Evolutionary conservation across 2,113 vertebrate genomes (phyloP), one percentile per base, ranked within the genome.

Genomic region (Rhineura floridana): DNA sequence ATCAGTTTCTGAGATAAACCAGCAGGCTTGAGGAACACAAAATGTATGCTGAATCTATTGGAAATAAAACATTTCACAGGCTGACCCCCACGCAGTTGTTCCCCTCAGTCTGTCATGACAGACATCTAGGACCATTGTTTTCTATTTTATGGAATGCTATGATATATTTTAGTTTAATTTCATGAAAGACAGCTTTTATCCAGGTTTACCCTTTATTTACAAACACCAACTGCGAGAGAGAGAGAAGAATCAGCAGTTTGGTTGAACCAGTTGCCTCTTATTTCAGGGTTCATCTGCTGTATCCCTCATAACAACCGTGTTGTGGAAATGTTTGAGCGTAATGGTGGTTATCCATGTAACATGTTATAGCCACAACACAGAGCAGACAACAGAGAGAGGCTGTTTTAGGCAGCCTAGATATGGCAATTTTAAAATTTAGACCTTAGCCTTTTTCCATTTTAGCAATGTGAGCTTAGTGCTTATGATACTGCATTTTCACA

Each of bases 401-500:
- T 73, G 7, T 46, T 85, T 62, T 59, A 75, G 48, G 36, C 3
- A 76, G 30, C 70, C 42, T 65, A 36, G 30, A 15, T 36, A 2
- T 75, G 30, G 17, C 52, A 75, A 5, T n/a, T 69, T 67, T 33
- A 39, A 39, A 62, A 52, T 11, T 50, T 39, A 28, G 13, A 69
- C 23, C 65, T 52, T 80, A 42, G 8, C 5, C 46, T 79, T 84
- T 65, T 39, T 28, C 28, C 67, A 81, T 85, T 83, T 92, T 93
- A 88, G 91, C 91, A 93, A 91, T 91, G 91, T 91, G 30, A 46
- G 85, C 91, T 87, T 92, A 94, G 91, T 92, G 91, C 88, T 91
- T 92, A 92, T 79, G 90, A 92, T 93, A 91, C 91, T 92, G 91
- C 90, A 72, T 94, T 90, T 95, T 93, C 88, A 89, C 92, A 92